Conservation (phyloP, 2,113 vertebrate species). For the Tylochromis polylepis region DNA sequence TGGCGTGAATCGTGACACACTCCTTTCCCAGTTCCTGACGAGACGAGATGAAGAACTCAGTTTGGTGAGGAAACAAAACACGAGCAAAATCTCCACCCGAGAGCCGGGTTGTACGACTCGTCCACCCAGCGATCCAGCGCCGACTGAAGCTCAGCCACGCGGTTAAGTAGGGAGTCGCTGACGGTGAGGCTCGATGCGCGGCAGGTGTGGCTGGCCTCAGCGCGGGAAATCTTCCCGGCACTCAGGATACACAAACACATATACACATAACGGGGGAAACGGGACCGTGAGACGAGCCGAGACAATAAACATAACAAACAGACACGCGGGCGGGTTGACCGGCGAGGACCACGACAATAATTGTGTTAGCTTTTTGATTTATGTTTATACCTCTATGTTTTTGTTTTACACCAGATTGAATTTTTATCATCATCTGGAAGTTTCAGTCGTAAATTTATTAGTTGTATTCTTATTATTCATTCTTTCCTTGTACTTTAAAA, state of each 20-base stretch:
- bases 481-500: no score
- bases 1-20: neutral
- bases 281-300: fast-evolving
- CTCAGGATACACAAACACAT: neutral
- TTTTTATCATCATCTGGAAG: no score
- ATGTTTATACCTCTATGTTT: no score
- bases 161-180: no score
- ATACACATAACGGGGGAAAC: neutral
- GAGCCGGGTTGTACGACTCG: no score
- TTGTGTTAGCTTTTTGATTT: no score
- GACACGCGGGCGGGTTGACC: no score
- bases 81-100: neutral
- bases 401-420: no score
- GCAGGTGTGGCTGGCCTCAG: neutral
- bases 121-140: neutral
- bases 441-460: no score
- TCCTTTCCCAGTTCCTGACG: neutral
- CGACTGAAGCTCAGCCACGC: neutral
- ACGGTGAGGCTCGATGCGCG: neutral
- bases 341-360: no score
- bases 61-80: neutral
- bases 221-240: neutral
- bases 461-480: no score
- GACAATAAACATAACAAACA: neutral
- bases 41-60: neutral